Conservation (phyloP, 2,888 invertebrate species). For the Drosophila hawaiiensis region DNA sequence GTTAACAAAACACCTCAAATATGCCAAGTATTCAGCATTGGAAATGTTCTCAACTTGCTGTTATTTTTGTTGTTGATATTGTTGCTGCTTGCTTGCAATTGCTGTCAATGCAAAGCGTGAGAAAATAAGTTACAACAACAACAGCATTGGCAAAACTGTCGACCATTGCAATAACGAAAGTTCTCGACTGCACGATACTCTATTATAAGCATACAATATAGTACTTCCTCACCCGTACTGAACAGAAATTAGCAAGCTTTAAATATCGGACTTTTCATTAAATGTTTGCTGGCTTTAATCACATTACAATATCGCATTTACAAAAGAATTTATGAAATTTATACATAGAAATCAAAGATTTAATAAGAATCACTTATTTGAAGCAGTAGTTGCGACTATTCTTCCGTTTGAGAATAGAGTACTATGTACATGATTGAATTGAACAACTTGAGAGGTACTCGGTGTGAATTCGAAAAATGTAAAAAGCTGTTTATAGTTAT, state of each 20-base stretch:
- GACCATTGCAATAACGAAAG: slow-evolving; percentile 22
- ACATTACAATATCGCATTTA: not conserved
- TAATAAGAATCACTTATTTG: not conserved
- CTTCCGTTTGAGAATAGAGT: not conserved
- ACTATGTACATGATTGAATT: not conserved
- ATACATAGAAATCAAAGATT: not conserved
- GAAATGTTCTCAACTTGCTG: slow-evolving; percentile 68
- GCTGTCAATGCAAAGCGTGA: slow-evolving; percentile 77
- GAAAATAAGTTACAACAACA: slow-evolving; percentile 47
- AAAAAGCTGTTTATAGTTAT: not conserved
- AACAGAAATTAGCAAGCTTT: not conserved
- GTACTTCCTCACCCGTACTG: not conserved
- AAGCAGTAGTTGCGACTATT: not conserved
- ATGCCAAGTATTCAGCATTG: slow-evolving; percentile 70
- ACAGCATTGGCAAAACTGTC: slow-evolving; percentile 29
- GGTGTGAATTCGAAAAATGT: not conserved
- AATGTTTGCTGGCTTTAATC: not conserved
- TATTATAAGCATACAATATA: not conserved
- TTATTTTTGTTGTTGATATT: slow-evolving; percentile 24
- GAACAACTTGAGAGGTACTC: not conserved
- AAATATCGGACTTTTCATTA: not conserved
- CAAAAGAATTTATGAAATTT: not conserved
- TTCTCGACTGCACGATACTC: slow-evolving; percentile 13
- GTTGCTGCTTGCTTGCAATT: slow-evolving; percentile 40
- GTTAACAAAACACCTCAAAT: slow-evolving; percentile 61